Base-by-base conservation (phyloP, 2,888 invertebrate genomes). In the Drosophila hawaiiensis region DNA sequence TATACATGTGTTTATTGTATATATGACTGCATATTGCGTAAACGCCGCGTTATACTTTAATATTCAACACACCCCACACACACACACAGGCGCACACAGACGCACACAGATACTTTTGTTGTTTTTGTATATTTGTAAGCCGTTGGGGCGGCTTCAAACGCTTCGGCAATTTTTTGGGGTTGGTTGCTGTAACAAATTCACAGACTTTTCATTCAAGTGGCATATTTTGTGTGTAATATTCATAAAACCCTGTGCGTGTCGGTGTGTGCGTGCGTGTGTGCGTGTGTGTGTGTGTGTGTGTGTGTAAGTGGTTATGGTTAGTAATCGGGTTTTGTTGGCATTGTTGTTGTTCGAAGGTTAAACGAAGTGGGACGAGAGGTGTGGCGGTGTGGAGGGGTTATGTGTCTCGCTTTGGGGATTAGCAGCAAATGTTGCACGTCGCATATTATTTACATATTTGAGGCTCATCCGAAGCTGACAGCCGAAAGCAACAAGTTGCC, bases 161-260 rank as follows among this genome's bases (percentile, higher is more conserved):
- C 22, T 55, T 63, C 47, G 19, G 10, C 35, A 49, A 33, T 35
- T 58, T 28, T 28, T 28, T 28, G 43, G 61, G 77, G 60, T 68
- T 64, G 74, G 73, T 62, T 43, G 60, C 12, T 73, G 68, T 68
- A 69, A 50, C 70, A 69, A 67, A 70, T 78, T 78, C 69, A 70
- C 74, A 68, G 71, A 62, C 50, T 78, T 78, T 78, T 55, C 78
- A 77, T 77, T 79, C 82, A 79, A 80, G 82, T 80, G 82, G 72
- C 76, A 80, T 82, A 72, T 82, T 78, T 78, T 74, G 75, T 58
- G 69, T 74, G 82, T 82, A 82, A 80, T 80, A 82, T 80, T 82
- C 80, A 80, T 80, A 80, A 80, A 82, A 55, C 68, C 67, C 41
- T 56, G 62, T 74, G 52, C 50, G 41, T 50, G 39, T 22, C 39